Conservation (phyloP, 1,140 invertebrate species). For the Rhagoletis pomonella region DNA sequence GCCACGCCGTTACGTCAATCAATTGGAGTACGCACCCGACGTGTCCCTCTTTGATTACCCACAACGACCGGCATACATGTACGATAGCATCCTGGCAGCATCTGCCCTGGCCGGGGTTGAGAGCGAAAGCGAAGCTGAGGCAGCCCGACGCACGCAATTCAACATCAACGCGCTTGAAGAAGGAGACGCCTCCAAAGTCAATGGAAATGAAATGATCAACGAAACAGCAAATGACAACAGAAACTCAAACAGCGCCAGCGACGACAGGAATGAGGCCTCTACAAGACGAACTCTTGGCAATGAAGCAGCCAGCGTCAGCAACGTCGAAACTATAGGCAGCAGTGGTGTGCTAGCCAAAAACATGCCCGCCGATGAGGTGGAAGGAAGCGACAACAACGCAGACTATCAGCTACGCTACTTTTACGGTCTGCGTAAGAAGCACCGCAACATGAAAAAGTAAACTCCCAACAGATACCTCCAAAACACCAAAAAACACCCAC, state of each 20-base stretch:
- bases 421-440: slow-evolving; percentile 66
- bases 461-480: background rate
- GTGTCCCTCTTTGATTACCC: slow-evolving; percentile 53
- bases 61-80: slow-evolving; percentile 49
- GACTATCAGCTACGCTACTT: slow-evolving; percentile 59
- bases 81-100: background rate
- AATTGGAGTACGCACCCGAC: slow-evolving; percentile 62
- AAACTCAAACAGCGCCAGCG: slow-evolving; percentile 53
- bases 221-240: slow-evolving; percentile 65
- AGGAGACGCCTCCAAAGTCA: slow-evolving; percentile 58
- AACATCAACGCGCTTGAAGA: slow-evolving; percentile 7
- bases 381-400: slow-evolving; percentile 17
- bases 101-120: slow-evolving; percentile 13
- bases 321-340: background rate
- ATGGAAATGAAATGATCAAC: slow-evolving; percentile 69
- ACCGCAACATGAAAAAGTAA: slow-evolving; percentile 65
- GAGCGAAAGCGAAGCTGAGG: background rate
- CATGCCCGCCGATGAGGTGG: background rate
- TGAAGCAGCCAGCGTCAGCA: background rate
- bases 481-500: background rate
- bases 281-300: background rate
- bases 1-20: slow-evolving; percentile 66
- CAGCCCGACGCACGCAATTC: background rate
- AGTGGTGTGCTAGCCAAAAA: background rate
- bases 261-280: background rate